Evolutionary conservation across 2,888 invertebrate genomes (phyloP), one percentile per base, ranked within the genome.

Genomic region (Ferrisia virgata): DNA sequence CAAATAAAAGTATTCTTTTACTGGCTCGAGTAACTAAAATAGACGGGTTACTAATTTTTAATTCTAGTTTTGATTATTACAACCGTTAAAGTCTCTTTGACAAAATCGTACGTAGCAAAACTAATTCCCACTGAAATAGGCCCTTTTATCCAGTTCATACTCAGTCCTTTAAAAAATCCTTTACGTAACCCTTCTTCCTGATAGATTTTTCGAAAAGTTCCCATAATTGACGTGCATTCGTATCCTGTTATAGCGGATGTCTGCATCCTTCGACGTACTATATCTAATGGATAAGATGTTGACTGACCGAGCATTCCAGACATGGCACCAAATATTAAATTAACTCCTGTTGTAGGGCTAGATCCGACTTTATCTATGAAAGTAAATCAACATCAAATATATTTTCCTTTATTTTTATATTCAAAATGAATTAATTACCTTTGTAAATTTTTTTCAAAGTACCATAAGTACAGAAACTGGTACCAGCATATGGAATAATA

Each of bases 71-170:
- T 84, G 31, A 80, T 69, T 28, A 84, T 40, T 64, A 84, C 36
- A 36, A 79, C 33, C 13, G 83, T 85, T 25, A 87, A 85, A 33
- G 82, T 85, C 84, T 92, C 91, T 86, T 93, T 93, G 85, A 94
- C 92, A 69, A 91, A 90, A 89, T 99, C 98, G 89, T 98, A 98
- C 0, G 96, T 95, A 3, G 97, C 95, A 90, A 98, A 99, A 87
- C 98, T 98, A 87, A 99, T 96, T 85, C 99, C 99, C 11, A 95
- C 95, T 0, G 95, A 94, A 82, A 95, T 93, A 8, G 96, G 96
- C 0, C 96, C 96, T 88, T 96, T 96, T 82, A 99, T 94, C 98
- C 98, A 99, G 90, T 99, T 99, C 97, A 99, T 97, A 87, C 96
- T 96, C n/a, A 99, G 92, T 0, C 99, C 99, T 89, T 99, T 99